Evolutionary conservation across 2,113 vertebrate species (phyloP).

Genomic region (Reinhardtius hippoglossoides): DNA sequence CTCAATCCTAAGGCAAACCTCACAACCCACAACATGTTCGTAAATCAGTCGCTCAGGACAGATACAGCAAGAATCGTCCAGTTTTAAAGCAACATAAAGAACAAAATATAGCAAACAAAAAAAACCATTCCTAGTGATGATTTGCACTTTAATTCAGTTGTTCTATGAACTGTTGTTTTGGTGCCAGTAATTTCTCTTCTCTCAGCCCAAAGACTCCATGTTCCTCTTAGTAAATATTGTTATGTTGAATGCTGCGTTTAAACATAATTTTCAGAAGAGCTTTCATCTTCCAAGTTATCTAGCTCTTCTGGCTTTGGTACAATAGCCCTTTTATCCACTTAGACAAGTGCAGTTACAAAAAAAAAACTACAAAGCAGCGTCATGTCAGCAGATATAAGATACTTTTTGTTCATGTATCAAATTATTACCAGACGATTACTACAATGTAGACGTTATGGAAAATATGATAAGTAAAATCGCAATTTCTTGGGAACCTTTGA

Average conservation of each 20-base stretch:
- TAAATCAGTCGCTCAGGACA: constrained; percentile 62
- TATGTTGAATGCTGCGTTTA: constrained; percentile 30
- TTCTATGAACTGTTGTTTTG: constrained; percentile 12
- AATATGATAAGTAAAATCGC: background rate
- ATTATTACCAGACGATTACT: constrained; percentile 16
- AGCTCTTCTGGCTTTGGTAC: constrained; percentile 31
- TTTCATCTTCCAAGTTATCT: constrained; percentile 46
- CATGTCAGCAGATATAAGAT: constrained; percentile 15
- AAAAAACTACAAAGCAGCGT: constrained; percentile 12
- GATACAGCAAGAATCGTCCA: constrained; percentile 32
- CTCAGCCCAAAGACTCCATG: background rate
- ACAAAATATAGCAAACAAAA: constrained; percentile 25
- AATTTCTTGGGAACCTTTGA: background rate
- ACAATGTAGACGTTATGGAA: background rate
- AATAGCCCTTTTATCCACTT: constrained; percentile 42
- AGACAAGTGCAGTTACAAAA: constrained; percentile 24
- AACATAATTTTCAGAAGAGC: constrained; percentile 31
- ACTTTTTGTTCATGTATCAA: constrained; percentile 15
- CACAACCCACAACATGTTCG: constrained; percentile 69
- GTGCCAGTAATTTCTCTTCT: constrained; percentile 20
- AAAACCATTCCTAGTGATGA: background rate
- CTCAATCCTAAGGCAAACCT: constrained; percentile 53
- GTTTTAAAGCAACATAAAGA: constrained; percentile 39
- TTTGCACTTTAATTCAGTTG: constrained; percentile 39
- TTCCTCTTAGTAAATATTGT: constrained; percentile 25